phyloP scores from a whole-genome alignment of 2,797 vertebrate species.

The Gallinago solitaria region DNA sequence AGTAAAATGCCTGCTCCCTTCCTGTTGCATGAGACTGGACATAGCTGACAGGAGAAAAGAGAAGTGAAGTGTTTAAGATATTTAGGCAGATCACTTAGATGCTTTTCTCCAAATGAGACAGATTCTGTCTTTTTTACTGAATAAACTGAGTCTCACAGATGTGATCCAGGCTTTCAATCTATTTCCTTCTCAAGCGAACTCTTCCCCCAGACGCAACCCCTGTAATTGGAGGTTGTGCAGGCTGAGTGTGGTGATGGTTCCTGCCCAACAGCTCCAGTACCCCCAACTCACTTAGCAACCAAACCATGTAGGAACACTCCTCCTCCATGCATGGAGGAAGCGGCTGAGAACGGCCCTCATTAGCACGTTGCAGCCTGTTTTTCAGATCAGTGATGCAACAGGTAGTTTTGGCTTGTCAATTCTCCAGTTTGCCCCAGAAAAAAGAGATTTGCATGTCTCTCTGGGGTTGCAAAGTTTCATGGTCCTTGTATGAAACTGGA shows the following conservation, averaged over 20 bases:
- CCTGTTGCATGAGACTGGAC: neutral
- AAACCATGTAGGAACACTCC: neutral
- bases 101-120: neutral
- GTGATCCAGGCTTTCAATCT: neutral
- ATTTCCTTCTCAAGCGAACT: neutral
- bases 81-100: neutral
- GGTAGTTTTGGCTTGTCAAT: neutral
- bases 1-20: neutral
- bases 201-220: neutral
- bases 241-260: neutral
- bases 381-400: neutral
- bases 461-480: neutral
- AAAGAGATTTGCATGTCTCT: accelerated
- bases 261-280: neutral
- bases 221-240: neutral
- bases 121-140: neutral
- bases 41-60: neutral
- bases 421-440: neutral
- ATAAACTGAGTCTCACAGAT: neutral
- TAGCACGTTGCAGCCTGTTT: accelerated
- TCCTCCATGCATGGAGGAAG: accelerated
- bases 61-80: neutral
- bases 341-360: accelerated
- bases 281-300: accelerated
- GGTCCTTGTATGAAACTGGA: neutral